Evolutionary conservation across 1,140 invertebrate genomes (phyloP).

Genomic region (Ips nitidus): DNA sequence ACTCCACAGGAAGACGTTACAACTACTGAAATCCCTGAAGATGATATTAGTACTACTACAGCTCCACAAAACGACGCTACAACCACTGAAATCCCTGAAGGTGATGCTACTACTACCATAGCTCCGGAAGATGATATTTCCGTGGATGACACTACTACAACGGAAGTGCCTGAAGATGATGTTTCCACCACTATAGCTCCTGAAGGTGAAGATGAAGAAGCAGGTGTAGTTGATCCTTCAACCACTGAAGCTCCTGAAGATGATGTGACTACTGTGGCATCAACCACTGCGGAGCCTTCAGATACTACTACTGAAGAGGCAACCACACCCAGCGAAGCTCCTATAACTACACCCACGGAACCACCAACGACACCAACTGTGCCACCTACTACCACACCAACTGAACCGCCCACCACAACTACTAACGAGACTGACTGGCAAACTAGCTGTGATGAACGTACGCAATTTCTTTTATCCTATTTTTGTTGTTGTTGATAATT

Average conservation of each 20-base stretch:
- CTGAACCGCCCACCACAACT: background rate
- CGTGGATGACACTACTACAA: background rate
- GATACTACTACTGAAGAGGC: background rate
- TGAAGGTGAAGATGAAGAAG: background rate
- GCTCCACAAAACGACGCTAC: background rate
- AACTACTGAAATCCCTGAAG: background rate
- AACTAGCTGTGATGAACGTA: slow-evolving; percentile 10
- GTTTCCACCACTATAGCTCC: background rate
- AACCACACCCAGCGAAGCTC: background rate
- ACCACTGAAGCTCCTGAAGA: background rate
- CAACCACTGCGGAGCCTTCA: background rate
- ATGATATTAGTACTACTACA: background rate
- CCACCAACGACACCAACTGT: background rate
- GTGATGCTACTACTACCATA: background rate
- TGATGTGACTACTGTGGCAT: background rate
- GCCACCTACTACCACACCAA: slow-evolving; percentile 1
- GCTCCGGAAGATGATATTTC: background rate
- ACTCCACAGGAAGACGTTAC: background rate
- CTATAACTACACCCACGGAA: slow-evolving; percentile 35
- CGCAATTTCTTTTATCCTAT: background rate
- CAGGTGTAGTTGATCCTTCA: background rate
- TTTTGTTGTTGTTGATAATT: background rate
- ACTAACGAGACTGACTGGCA: background rate
- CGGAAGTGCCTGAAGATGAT: background rate
- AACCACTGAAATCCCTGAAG: slow-evolving; percentile 1